Evolutionary conservation across 2,797 vertebrate genomes (phyloP).

Genomic region (Spinibarbus caldwelli): DNA sequence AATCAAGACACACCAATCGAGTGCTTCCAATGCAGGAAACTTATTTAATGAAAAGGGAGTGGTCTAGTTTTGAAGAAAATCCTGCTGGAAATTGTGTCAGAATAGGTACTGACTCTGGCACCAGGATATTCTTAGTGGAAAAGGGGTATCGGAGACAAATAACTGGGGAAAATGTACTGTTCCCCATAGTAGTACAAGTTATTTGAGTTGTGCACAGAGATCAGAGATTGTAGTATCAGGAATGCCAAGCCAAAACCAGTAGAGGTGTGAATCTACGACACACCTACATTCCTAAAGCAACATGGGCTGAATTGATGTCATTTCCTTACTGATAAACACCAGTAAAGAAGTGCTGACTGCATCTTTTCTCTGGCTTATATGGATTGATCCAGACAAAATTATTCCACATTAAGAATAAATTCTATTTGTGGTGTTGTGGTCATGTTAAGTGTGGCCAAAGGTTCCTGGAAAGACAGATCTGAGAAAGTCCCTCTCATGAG

Average conservation of each 20-base stretch:
- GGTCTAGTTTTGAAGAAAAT: background rate
- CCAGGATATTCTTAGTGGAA: background rate
- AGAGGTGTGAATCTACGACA: background rate
- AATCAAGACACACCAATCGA: background rate
- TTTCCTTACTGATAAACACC: too few relatives aligned
- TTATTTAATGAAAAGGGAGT: background rate
- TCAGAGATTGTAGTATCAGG: background rate
- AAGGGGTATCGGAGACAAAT: background rate
- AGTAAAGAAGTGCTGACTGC: background rate
- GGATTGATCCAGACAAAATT: background rate
- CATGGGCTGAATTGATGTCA: background rate
- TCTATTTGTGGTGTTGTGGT: constrained; percentile 15
- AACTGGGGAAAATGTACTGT: background rate
- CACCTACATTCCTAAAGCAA: constrained; percentile 24
- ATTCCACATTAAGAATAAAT: background rate
- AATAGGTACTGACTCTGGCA: background rate
- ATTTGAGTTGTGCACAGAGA: background rate
- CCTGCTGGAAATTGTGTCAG: background rate
- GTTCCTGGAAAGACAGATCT: constrained; percentile 23
- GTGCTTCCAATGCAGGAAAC: background rate
- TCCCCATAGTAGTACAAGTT: background rate
- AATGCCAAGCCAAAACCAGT: background rate
- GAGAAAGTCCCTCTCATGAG: constrained; percentile 16
- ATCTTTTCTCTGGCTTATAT: background rate
- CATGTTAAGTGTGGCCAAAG: background rate